phyloP scores from a whole-genome alignment of 2,888 invertebrate species.

The Folsomia manolachei region DNA sequence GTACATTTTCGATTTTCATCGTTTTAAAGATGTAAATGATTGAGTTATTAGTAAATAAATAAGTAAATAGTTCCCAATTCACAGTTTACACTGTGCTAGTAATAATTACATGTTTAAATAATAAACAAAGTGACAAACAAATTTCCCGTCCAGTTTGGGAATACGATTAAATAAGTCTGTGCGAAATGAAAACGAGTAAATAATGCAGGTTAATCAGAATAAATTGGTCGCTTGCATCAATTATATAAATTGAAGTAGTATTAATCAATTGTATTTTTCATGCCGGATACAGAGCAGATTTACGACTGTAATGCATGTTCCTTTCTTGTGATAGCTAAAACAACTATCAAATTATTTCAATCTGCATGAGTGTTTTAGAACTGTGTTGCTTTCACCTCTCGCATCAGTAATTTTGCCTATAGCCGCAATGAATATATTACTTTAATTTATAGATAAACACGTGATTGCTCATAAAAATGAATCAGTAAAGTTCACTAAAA shows the following conservation, averaged over 20 bases:
- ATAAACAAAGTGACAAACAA: neutral
- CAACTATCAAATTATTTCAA: neutral
- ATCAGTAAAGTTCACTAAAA: too few species aligned
- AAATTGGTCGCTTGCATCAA: neutral
- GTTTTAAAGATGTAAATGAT: neutral
- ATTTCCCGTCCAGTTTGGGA: too few species aligned
- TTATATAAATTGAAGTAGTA: neutral
- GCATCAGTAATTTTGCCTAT: too few species aligned
- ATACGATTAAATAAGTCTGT: too few species aligned
- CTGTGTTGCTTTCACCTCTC: neutral
- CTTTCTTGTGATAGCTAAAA: neutral
- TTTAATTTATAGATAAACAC: too few species aligned
- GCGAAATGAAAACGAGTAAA: too few species aligned
- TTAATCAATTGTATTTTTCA: neutral
- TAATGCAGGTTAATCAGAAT: neutral
- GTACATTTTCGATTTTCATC: neutral
- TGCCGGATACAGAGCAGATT: neutral
- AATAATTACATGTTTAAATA: neutral
- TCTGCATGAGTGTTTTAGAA: too few species aligned
- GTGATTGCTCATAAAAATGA: too few species aligned
- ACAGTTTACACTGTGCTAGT: neutral
- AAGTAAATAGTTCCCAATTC: too few species aligned
- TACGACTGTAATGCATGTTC: neutral
- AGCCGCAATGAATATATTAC: too few species aligned
- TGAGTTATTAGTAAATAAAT: too few species aligned